Evolutionary conservation across 2,113 vertebrate species (phyloP), one percentile per base, ranked within the genome.

Genomic region (Tringa solitaria): DNA sequence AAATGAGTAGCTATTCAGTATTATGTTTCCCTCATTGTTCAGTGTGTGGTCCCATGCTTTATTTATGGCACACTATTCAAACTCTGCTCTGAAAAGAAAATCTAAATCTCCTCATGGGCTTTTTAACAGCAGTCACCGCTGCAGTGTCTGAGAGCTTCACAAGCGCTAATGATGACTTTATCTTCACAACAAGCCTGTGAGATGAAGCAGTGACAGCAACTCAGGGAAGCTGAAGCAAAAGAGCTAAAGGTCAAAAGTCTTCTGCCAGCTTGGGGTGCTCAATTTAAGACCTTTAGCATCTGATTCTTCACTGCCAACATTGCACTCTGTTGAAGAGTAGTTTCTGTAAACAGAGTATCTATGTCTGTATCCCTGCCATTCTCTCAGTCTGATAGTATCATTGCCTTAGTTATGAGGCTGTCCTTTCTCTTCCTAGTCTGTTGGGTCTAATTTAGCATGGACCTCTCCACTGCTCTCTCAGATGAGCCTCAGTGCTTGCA

Each of bases 1-100:
- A 57, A 82, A 93, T 54, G 84, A 94, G 74, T 67, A 91, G 67
- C 81, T 91, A 89, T 91, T 95, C 81, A 65, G 39, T 79, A 76
- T 90, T 94, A 23, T 83, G 87, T 89, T 92, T 91, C 93, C 81
- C n/a, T 50, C 54, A 59, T 87, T 91, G 94, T 96, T 93, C 89
- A 15, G n/a, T 61, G 54, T 95, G 82, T 85, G 87, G 75, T 91
- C 86, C 87, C 30, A 26, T 85, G 78, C 90, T 87, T 96, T 96
- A 90, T 93, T 95, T 96, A 88, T 90, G 78, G 72, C 70, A 70
- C 10, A 0, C 93, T 70, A 76, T 93, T 96, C 78, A 96, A 89
- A 63, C 54, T 41, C 61, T 67, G 41, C 75, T 90, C 65, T 87
- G 78, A 74, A 95, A 93, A 80, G 61, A 35, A 83, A 91, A 86